Evolutionary conservation across 2,797 vertebrate species (phyloP).

Genomic region (Molossus alvarezi): DNA sequence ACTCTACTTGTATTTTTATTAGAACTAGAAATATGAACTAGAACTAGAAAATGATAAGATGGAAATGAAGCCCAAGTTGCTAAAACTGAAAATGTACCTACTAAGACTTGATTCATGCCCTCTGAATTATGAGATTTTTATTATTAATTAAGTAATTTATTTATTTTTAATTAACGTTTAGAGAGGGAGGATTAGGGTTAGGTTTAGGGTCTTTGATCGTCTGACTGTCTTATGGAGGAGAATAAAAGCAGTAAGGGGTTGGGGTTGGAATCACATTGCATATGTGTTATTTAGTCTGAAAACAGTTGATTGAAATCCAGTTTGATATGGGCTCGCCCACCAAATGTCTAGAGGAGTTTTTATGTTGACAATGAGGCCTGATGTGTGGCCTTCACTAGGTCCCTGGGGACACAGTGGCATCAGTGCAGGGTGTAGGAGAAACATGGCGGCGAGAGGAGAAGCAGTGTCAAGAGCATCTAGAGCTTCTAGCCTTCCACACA

Average conservation of each 20-base stretch:
- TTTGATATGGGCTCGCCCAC: background rate
- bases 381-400: background rate
- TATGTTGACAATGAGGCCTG: background rate
- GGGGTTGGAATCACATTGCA: conserved; percentile 31
- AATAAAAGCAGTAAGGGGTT: background rate
- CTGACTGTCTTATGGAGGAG: background rate
- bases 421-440: background rate
- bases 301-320: conserved; percentile 57
- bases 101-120: conserved; percentile 16
- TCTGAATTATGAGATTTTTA: conserved; percentile 23
- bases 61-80: conserved; percentile 48
- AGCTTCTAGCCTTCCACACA: background rate
- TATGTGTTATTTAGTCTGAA: conserved; percentile 75
- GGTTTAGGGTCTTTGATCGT: conserved; percentile 11
- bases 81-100: conserved; percentile 44
- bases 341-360: conserved; percentile 13
- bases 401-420: background rate
- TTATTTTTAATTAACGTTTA: background rate
- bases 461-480: background rate
- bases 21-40: conserved; percentile 29
- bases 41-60: conserved; percentile 44
- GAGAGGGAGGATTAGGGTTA: background rate
- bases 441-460: background rate
- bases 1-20: conserved; percentile 45
- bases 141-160: background rate